Evolutionary conservation across 2,888 invertebrate genomes (phyloP), one percentile per base, ranked within the genome.

Genomic region (Sicus ferrugineus): DNA sequence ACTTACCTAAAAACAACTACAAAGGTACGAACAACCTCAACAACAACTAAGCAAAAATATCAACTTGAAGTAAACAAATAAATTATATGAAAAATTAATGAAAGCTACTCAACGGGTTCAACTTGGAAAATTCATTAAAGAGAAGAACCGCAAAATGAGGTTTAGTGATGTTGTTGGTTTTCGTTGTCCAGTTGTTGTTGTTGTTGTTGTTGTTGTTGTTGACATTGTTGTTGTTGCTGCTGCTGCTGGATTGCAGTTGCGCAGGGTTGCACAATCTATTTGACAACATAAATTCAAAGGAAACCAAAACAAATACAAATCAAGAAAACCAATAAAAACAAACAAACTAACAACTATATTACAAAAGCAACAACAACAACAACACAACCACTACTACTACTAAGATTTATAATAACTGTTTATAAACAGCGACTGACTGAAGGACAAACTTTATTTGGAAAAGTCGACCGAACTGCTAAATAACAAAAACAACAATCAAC

Each of bases 211-310:
- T 52, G 31, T 34, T 34, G 64, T 65, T 54, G 26, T 54, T 23
- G n/a, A 21, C 26, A 26, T 38, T 23, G 16, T 66, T 66, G 34
- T 34, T 31, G n/a, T 38, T 66, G 42, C 31, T 21, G 21, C 38
- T 52, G 46, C 62, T 26, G 26, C 19, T 16, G 23, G 11, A n/a
- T n/a, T n/a, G n/a, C n/a, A n/a, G n/a, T n/a, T 26, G 50, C 50
- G n/a, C 56, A 54, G 46, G 64, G 31, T 26, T 23, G 48, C 56
- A 28, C 54, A 42, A 69, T 64, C 64, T 69, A 64, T 69, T 69
- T 58, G 63, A 58, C 56, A 64, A 64, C 64, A 69, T 69, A 69
- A 69, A 69, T 69, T 56, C 64, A 56, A 64, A 56, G 63, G 46
- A 64, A 16, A 64, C 38, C 7, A 56, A 56, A 63, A 64, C 52